Conservation (phyloP, 2,888 invertebrate species). For the Oligia fasciuncula region DNA sequence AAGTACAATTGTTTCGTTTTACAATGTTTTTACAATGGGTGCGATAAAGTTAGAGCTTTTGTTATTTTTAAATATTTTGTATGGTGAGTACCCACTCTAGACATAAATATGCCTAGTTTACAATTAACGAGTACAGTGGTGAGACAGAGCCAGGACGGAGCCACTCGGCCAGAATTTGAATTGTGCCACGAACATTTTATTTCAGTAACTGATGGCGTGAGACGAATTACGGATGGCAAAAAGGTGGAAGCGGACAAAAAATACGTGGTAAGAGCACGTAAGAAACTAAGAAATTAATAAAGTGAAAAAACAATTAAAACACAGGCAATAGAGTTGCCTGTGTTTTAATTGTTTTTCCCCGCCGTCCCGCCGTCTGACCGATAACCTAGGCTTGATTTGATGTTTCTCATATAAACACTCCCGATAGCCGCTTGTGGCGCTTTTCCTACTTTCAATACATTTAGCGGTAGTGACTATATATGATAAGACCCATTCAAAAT, state of each 20-base stretch:
- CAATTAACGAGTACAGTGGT: not conserved
- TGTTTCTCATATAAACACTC: not conserved
- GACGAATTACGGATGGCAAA: constrained; percentile 57
- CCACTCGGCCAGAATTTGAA: not conserved
- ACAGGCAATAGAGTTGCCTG: not conserved
- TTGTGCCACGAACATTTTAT: constrained; percentile 6
- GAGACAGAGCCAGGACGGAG: not conserved
- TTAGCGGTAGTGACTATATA: too few relatives aligned
- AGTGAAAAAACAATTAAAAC: not conserved
- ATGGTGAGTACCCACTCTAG: constrained; percentile 19
- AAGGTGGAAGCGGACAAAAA: not conserved
- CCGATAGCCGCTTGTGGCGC: too few relatives aligned
- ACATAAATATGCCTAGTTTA: not conserved
- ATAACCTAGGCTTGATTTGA: not conserved
- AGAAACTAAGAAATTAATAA: not conserved
- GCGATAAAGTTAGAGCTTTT: constrained; percentile 22
- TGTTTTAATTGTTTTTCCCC: not conserved
- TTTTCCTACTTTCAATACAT: too few relatives aligned
- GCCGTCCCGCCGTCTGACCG: not conserved
- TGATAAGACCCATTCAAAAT: too few relatives aligned
- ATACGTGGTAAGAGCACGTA: constrained; percentile 38
- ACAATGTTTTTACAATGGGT: constrained; percentile 32
- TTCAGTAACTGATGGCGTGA: constrained; percentile 29
- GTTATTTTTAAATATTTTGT: constrained; percentile 41
- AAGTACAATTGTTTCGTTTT: constrained; percentile 16